These are phyloP conservation scores for Brenthis ino DNA, from an alignment of 2,888 invertebrate genomes.

Conservation along the genomic window DNA sequence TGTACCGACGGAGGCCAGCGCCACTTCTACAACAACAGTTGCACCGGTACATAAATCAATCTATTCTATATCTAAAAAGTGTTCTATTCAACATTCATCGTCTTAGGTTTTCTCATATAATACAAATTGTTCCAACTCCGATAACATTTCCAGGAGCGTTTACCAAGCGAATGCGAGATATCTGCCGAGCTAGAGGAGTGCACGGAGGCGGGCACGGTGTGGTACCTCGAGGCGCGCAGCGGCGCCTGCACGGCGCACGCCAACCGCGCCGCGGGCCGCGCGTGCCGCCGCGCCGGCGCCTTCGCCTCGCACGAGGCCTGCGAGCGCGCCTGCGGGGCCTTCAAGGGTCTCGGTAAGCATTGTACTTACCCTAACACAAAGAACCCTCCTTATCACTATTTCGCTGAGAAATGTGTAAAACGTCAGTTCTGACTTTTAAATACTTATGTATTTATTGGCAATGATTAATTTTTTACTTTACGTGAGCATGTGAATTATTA, in stretches of 20 bases:
- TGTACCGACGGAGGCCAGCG: slow-evolving; percentile 37
- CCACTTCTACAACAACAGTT: slow-evolving; percentile 44
- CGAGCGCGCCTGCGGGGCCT: slow-evolving; percentile 87
- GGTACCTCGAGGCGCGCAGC: slow-evolving; percentile 66
- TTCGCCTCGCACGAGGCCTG: slow-evolving; percentile 87
- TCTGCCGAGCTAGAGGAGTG: slow-evolving; percentile 52
- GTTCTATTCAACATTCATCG: too few relatives aligned
- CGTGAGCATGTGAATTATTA: too few relatives aligned
- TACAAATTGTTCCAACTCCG: too few relatives aligned
- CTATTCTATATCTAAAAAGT: too few relatives aligned
- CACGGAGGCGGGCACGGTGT: slow-evolving; percentile 51
- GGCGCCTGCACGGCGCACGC: slow-evolving; percentile 59
- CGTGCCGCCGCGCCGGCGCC: slow-evolving; percentile 83
- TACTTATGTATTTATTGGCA: too few relatives aligned
- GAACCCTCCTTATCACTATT: too few relatives aligned
- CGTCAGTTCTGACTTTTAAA: too few relatives aligned
- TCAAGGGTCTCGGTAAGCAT: slow-evolving; percentile 85
- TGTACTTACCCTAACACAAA: too few relatives aligned
- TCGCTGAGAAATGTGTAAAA: too few relatives aligned
- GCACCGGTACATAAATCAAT: slow-evolving; percentile 40
- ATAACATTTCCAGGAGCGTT: slow-evolving; percentile 41
- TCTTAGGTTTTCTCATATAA: too few relatives aligned
- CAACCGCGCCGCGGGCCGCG: slow-evolving; percentile 73
- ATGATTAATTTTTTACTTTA: too few relatives aligned
- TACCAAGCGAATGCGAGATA: slow-evolving; percentile 51